Percentiles rank a stretch among this genome's conserved stretches.
Conservation (phyloP, 2,113 vertebrate species). For the Epinephelus moara region DNA sequence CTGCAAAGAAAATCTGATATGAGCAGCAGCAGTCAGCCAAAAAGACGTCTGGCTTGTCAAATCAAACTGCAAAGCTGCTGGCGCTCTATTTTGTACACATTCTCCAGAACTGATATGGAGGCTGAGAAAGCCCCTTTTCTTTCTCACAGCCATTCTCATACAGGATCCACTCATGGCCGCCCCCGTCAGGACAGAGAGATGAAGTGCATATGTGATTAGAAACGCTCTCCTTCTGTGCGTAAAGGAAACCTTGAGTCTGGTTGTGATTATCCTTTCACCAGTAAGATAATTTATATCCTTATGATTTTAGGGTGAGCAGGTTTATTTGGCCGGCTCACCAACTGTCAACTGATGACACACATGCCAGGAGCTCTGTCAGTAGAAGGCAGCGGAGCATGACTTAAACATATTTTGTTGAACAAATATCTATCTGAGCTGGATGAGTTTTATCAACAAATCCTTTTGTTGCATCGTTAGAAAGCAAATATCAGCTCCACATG, state of each 20-base stretch:
- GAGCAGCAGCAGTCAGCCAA: constrained; percentile 37
- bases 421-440: constrained; percentile 32
- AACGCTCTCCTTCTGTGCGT: background rate
- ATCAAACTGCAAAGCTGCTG: constrained; percentile 42
- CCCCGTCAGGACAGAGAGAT: constrained; percentile 50
- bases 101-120: constrained; percentile 46
- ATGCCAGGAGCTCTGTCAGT: constrained; percentile 9
- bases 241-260: constrained; percentile 25
- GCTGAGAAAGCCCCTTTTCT: constrained; percentile 31
- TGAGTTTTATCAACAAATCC: constrained; percentile 20
- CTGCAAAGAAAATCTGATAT: constrained; percentile 36
- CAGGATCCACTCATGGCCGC: constrained; percentile 44
- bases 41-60: constrained; percentile 51
- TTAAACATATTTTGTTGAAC: constrained; percentile 37
- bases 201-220: constrained; percentile 26
- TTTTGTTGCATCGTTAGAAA: constrained; percentile 20
- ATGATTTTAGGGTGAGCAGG: constrained; percentile 40
- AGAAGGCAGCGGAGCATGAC: constrained; percentile 17
- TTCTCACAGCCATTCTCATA: constrained; percentile 1
- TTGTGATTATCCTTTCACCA: constrained; percentile 42
- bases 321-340: constrained; percentile 36
- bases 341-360: constrained; percentile 32
- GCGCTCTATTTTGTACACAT: constrained; percentile 44
- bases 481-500: constrained; percentile 17
- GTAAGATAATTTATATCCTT: constrained; percentile 26